Conservation (phyloP, 2,797 vertebrate genomes). For the Hyperoplus lanceolatus region DNA sequence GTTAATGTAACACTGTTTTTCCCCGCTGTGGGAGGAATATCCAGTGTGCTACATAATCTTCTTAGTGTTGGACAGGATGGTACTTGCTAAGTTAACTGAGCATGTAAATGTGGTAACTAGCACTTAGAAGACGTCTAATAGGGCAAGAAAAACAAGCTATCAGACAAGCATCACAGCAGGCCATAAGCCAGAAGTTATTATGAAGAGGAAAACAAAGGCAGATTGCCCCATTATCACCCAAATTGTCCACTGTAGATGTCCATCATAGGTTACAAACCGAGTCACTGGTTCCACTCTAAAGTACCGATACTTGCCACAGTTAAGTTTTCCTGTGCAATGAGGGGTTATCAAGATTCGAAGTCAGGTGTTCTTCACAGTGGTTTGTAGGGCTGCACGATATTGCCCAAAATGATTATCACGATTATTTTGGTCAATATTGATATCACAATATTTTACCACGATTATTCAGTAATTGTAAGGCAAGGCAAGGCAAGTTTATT, state of each 20-base stretch:
- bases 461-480: too few species aligned
- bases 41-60: not conserved
- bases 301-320: not conserved
- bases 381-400: too few species aligned
- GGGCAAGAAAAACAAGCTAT: not conserved
- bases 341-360: not conserved
- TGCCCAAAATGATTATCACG: too few species aligned
- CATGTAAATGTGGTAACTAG: not conserved
- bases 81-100: not conserved
- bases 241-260: not conserved
- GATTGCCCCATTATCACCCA: not conserved
- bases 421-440: too few species aligned
- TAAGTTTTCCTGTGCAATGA: not conserved
- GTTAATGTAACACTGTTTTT: too few species aligned
- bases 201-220: slow-evolving; percentile 1
- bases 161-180: not conserved
- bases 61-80: too few species aligned
- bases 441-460: too few species aligned
- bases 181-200: not conserved
- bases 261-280: not conserved
- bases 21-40: not conserved
- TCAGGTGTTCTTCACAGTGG: not conserved
- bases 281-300: too few species aligned
- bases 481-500: too few species aligned
- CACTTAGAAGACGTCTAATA: not conserved